Base-by-base conservation (phyloP, 2,113 vertebrate species). In the Lampris incognitus region DNA sequence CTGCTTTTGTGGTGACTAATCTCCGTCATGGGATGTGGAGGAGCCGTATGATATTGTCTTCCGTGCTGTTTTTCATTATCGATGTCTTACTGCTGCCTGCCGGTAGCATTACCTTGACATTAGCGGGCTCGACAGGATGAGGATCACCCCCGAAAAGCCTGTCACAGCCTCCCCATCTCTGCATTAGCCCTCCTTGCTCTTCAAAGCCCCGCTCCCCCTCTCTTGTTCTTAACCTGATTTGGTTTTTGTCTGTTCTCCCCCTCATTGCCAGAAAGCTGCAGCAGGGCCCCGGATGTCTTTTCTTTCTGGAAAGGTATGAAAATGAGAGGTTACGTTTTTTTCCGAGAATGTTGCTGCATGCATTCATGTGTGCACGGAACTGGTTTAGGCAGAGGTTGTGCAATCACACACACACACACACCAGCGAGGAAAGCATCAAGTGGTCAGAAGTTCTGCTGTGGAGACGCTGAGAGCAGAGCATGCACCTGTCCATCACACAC, bases 41-140 rank as follows among this genome's bases (percentile, higher is more conserved):
- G 96, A 97, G 97, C 96, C 97, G 95, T 97, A 91, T 97, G 96
- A 98, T 97, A 97, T 97, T 96, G 97, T 98, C 96, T 97, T 97
- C 95, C 95, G 95, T 96, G 96, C 97, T 96, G 97, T 98, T 98
- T 97, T 98, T 98, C 97, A 98, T 98, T 97, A 98, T 96, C 96
- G 92, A 93, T 88, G 96, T 96, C 96, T 97, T 97, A 97, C 94
- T 89, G 94, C 94, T 91, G 96, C 94, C 95, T 95, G 95, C 94
- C 96, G 92, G 94, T 93, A 94, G 95, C 96, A 97, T 97, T 97
- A 97, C 95, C 95, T 94, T 95, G 95, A 98, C 96, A 97, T 92
- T 93, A 93, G 88, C 86, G 87, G 90, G 89, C 96, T 96, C 96
- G 95, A 96, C 96, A 94, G 96, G 94, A 95, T 94, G 94, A 95